phyloP scores from a whole-genome alignment of 2,797 vertebrate species.

The Siniperca obscura region DNA sequence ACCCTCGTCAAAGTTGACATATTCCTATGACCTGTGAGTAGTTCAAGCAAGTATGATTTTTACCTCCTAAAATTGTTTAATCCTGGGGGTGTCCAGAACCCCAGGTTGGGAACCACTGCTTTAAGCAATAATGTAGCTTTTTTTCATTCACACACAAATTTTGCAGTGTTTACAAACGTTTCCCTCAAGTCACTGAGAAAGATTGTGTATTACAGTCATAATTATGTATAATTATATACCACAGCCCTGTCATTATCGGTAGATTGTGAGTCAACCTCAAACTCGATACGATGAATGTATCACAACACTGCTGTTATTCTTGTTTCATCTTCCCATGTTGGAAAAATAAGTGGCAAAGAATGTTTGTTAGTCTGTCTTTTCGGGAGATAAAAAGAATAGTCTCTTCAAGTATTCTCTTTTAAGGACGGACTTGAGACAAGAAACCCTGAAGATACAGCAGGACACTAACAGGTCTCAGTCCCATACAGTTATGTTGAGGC shows the following conservation, averaged over 20 bases:
- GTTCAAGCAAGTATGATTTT: neutral
- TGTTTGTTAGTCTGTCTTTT: conserved; percentile 23
- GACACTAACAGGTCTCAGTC: conserved; percentile 21
- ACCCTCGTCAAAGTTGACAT: neutral
- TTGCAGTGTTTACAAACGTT: conserved; percentile 25
- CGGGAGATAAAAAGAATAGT: conserved; percentile 10
- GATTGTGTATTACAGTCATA: neutral
- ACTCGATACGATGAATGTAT: conserved; percentile 19
- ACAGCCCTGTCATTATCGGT: conserved; percentile 21
- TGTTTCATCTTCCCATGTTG: neutral
- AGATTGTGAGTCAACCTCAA: conserved; percentile 18
- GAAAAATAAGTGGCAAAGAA: conserved; percentile 19
- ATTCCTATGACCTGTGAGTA: neutral
- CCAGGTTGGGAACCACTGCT: neutral
- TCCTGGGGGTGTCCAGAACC: too few species aligned
- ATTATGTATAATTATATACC: conserved; percentile 28
- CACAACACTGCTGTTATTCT: conserved; percentile 22
- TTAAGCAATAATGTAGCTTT: neutral
- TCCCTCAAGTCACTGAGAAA: neutral
- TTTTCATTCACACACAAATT: neutral
- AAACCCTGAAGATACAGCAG: conserved; percentile 12
- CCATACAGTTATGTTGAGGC: conserved; percentile 11
- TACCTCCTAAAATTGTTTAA: neutral
- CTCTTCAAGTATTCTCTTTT: conserved; percentile 41
- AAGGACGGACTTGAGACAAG: conserved; percentile 24